Base-by-base conservation (phyloP, 2,113 vertebrate genomes). In the Mobula hypostoma region DNA sequence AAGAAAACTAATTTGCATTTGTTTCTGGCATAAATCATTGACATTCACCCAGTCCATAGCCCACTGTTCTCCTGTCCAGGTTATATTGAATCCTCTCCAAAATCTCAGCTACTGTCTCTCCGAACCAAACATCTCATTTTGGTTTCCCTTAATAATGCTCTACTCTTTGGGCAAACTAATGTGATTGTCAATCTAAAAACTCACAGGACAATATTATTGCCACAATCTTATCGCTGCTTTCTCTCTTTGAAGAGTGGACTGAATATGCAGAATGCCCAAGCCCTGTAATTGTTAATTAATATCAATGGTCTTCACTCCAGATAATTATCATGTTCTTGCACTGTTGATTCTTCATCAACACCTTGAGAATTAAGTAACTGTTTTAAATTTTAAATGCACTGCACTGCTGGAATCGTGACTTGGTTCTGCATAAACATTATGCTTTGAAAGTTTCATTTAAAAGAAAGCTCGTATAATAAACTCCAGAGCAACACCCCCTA, bases 361-460 rank as follows among this genome's bases (percentile, higher is more conserved):
- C 85, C 61, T 90, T 90, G 61, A 90, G 85, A 88, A 90, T 74
- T 68, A 90, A 90, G 63, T 66, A 90, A 90, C 85, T 32, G 61
- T n/a, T 68, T 90, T 90, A 90, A 90, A 90, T 90, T 66, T 90
- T 90, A 90, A 90, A 90, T 90, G 29, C n/a, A 90, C 15, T 7
- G 85, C 85, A 66, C 29, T 88, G 58, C 32, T 66, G 63, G 61
- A 88, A 66, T 88, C 85, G 61, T 88, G 85, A 88, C 85, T 88
- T 88, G 63, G 61, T 61, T 66, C 85, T 19, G 29, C 29, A 88
- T 77, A 77, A 88, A 88, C 85, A 87, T 61, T 21, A 63, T 87
- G 83, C 58, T 61, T 87, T 63, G 56, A 63, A 88, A 63, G 19
- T 87, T 11, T 63, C 61, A n/a, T n/a, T 63, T 88, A 88, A 63